These are phyloP conservation scores for Listronotus bonariensis DNA, from an alignment of 1,140 invertebrate species.

Conservation along the genomic window DNA sequence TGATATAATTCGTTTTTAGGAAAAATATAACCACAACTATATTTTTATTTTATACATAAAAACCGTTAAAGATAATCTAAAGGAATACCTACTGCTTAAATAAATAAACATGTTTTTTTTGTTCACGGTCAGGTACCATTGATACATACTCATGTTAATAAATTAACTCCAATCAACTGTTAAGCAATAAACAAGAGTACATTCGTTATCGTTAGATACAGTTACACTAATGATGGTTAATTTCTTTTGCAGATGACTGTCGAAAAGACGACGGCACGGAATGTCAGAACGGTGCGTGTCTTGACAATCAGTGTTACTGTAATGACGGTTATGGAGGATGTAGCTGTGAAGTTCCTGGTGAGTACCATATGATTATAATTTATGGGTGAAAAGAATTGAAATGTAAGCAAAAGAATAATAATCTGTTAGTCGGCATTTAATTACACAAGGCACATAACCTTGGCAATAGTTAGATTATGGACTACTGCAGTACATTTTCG, in stretches of 20 bases:
- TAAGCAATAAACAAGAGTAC: not conserved
- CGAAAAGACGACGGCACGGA: constrained; percentile 81
- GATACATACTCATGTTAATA: no score
- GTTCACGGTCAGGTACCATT: no score
- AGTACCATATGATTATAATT: constrained; percentile 44
- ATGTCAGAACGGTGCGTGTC: constrained; percentile 91
- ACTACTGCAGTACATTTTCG: no score
- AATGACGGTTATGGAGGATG: constrained; percentile 94
- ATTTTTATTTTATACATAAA: no score
- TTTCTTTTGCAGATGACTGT: constrained; percentile 79
- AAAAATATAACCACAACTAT: no score
- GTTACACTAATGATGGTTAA: constrained; percentile 29
- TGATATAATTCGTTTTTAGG: no score
- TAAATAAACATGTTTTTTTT: no score
- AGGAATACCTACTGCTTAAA: no score
- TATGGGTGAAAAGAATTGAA: not conserved
- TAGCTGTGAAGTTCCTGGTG: constrained; percentile 91
- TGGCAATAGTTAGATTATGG: no score
- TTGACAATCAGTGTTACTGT: constrained; percentile 92
- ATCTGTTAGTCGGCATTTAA: no score
- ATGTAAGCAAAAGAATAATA: not conserved
- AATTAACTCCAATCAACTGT: constrained; percentile 11
- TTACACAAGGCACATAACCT: no score
- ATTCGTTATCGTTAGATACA: not conserved
- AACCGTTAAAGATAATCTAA: no score